Percentiles rank a stretch among this genome's conserved stretches.
Evolutionary conservation across 1,140 invertebrate species (phyloP).

Genomic region (Bombyx mori): ASM3026992v2 NC_085111.1:6036501-6037000

Average conservation of each 20-base stretch:
- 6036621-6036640: constrained; percentile 74
- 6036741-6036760: constrained; percentile 74
- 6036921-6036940: constrained; percentile 71
- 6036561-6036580: constrained; percentile 69
- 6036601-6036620: constrained; percentile 76
- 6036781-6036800: constrained; percentile 70
- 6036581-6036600: constrained; percentile 71
- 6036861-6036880: constrained; percentile 68
- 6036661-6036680: constrained; percentile 72
- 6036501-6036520: constrained; percentile 74
- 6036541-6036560: constrained; percentile 76
- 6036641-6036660: constrained; percentile 67
- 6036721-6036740: constrained; percentile 69
- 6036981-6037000: constrained; percentile 72
- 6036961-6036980: constrained; percentile 78
- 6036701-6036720: constrained; percentile 72
- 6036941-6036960: constrained; percentile 72
- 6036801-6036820: constrained; percentile 69
- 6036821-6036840: constrained; percentile 73
- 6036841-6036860: constrained; percentile 72
- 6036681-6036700: constrained; percentile 76
- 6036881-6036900: constrained; percentile 74
- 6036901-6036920: constrained; percentile 68
- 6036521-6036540: constrained; percentile 74
- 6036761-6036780: constrained; percentile 71